These are phyloP conservation scores for Botia almorhae DNA, from an alignment of 2,797 vertebrate species.

Conservation along the genomic window DNA sequence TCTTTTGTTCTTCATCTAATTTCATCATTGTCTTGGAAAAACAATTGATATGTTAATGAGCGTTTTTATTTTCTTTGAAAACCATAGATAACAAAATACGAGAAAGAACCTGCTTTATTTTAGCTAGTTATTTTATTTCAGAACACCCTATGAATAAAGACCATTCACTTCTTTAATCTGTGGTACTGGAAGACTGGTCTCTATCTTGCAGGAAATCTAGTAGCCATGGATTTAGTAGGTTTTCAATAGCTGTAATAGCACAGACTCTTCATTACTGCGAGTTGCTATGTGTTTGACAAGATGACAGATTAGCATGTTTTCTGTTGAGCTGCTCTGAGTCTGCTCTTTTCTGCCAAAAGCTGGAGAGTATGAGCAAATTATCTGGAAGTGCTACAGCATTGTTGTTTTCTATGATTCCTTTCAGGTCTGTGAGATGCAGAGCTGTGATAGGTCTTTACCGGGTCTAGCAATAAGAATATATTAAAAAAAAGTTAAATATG, in stretches of 20 bases:
- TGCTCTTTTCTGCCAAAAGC: neutral
- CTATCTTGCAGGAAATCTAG: conserved; percentile 1
- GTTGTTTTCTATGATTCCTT: neutral
- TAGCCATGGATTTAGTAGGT: neutral
- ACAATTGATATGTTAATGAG: neutral
- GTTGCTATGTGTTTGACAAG: neutral
- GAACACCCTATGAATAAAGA: neutral
- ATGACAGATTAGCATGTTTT: conserved; percentile 31
- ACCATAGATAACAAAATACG: neutral
- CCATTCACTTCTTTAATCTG: conserved; percentile 1
- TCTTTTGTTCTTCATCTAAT: conserved; percentile 5
- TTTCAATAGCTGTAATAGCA: neutral
- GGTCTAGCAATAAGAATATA: no score
- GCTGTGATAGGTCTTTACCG: neutral
- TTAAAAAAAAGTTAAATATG: neutral
- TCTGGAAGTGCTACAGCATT: no score
- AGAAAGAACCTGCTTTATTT: neutral
- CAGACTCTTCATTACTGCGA: conserved; percentile 20
- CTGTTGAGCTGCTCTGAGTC: neutral
- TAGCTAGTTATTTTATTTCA: neutral
- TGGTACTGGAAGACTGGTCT: neutral
- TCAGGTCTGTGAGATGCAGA: neutral
- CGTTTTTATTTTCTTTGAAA: neutral
- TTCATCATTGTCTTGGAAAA: neutral
- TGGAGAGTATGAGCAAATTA: neutral